Percentiles rank a stretch among this genome's conserved stretches.
These are phyloP conservation scores for Dicyrtomina minuta DNA, from an alignment of 2,888 invertebrate species.

Conservation along the genomic window DNA sequence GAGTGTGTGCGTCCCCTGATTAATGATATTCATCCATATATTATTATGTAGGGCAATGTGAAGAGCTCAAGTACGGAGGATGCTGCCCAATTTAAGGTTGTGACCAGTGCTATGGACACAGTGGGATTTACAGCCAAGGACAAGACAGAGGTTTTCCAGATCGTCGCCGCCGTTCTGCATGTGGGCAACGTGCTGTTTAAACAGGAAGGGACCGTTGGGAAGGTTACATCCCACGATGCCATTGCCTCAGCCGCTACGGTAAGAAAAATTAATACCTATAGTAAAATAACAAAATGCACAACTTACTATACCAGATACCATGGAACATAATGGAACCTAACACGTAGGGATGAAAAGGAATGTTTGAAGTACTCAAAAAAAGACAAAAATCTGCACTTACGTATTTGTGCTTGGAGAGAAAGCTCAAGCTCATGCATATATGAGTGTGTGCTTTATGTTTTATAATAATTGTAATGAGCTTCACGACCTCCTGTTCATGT, in stretches of 20 bases:
- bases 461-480: too few species aligned
- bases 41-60: slow-evolving; percentile 40
- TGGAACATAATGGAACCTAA: too few species aligned
- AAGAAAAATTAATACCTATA: slow-evolving; percentile 54
- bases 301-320: too few species aligned
- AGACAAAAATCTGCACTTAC: too few species aligned
- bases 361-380: too few species aligned
- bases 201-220: slow-evolving; percentile 70
- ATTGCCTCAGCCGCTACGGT: slow-evolving; percentile 70
- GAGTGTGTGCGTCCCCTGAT: too few species aligned
- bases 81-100: slow-evolving; percentile 67
- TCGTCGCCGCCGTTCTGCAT: slow-evolving; percentile 81
- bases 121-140: slow-evolving; percentile 74
- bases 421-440: too few species aligned
- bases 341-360: too few species aligned
- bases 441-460: too few species aligned
- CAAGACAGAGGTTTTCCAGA: slow-evolving; percentile 73
- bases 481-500: too few species aligned
- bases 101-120: slow-evolving; percentile 73
- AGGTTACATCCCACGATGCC: slow-evolving; percentile 67
- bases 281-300: too few species aligned
- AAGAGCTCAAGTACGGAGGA: slow-evolving; percentile 59
- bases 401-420: too few species aligned
- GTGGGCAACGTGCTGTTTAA: slow-evolving; percentile 82
- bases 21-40: not conserved